phyloP scores from a whole-genome alignment of 2,113 vertebrate genomes.

The Glaucidium brasilianum region DNA sequence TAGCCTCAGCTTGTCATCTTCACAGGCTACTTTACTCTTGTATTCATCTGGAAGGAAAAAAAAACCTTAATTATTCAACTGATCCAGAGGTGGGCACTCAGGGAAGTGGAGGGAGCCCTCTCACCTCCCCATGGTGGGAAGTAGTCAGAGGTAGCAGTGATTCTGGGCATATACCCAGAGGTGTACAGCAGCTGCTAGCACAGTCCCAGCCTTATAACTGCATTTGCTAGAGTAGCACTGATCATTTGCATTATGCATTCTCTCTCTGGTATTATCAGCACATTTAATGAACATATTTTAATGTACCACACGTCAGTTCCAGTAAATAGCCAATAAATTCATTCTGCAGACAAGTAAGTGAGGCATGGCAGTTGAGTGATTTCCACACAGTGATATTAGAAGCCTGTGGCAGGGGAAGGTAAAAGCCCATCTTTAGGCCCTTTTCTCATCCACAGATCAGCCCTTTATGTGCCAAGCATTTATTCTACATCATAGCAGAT shows the following conservation, averaged over 20 bases:
- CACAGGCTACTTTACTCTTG: constrained; percentile 89
- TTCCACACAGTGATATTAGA: not conserved
- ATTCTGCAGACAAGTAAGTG: not conserved
- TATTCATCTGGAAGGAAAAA: constrained; percentile 80
- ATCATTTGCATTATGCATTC: not conserved
- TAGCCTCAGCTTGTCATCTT: constrained; percentile 86
- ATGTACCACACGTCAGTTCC: accelerated
- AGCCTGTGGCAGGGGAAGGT: not conserved
- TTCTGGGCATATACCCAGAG: not conserved
- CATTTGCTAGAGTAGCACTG: not conserved
- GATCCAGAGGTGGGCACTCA: not conserved
- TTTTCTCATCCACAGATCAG: not conserved
- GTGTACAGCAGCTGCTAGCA: not conserved
- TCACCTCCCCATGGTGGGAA: not conserved
- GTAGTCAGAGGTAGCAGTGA: not conserved
- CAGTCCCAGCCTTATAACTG: not conserved
- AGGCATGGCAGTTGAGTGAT: not conserved
- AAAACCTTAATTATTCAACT: constrained; percentile 8
- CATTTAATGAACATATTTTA: not conserved
- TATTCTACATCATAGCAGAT: not conserved
- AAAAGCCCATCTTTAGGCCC: not conserved
- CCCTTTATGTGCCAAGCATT: not conserved
- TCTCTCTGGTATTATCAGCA: not conserved
- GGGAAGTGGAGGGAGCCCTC: not conserved
- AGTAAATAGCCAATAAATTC: not conserved